Conservation (phyloP, 2,113 vertebrate species). For the Arvicanthis niloticus region DNA sequence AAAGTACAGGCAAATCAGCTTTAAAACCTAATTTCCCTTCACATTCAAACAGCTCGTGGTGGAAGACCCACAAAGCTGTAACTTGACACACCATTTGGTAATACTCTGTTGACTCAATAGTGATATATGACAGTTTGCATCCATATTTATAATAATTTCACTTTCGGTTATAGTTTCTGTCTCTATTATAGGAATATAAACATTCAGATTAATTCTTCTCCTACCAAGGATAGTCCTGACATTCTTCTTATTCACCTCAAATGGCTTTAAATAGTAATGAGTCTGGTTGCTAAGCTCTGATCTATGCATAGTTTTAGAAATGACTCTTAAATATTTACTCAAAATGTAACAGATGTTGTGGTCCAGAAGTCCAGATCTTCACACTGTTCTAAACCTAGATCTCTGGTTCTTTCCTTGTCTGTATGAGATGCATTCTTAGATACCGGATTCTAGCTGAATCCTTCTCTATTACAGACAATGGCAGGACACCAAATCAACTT, state of each 20-base stretch:
- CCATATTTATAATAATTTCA: not conserved
- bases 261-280: not conserved
- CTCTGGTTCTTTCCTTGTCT: not conserved
- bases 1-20: not conserved
- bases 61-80: not conserved
- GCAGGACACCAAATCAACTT: not conserved
- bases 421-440: not conserved
- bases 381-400: not conserved
- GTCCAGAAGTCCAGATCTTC: not conserved
- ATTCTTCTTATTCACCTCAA: constrained; percentile 7
- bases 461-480: not conserved
- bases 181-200: not conserved
- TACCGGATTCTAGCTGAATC: not conserved
- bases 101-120: not conserved
- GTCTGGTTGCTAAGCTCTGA: not conserved
- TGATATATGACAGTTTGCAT: not conserved
- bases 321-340: not conserved
- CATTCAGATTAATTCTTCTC: not conserved
- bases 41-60: not conserved
- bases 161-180: not conserved
- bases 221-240: not conserved
- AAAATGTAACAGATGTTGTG: not conserved
- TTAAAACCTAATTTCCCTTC: not conserved
- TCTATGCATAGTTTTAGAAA: not conserved
- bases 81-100: not conserved